These are phyloP conservation scores for Oryctolagus cuniculus DNA, from an alignment of 2,113 vertebrate species.

Conservation along the genomic window mOryCun1.1 NC_091441.1:19104001-19104500, in stretches of 20 bases:
- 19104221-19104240: background rate
- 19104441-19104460: background rate
- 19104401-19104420: background rate
- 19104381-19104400: background rate
- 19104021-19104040: too few relatives aligned
- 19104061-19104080: too few relatives aligned
- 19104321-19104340: background rate
- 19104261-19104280: background rate
- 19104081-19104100: too few relatives aligned
- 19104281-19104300: background rate
- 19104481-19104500: background rate
- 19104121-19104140: background rate
- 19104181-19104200: background rate
- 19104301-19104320: background rate
- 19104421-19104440: background rate
- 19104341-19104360: background rate
- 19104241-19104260: background rate
- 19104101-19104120: too few relatives aligned
- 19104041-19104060: too few relatives aligned
- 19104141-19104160: background rate
- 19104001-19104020: too few relatives aligned
- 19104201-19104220: background rate
- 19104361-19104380: background rate
- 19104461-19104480: background rate
- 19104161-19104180: background rate